phyloP scores from a whole-genome alignment of 1,140 invertebrate genomes.

The Drosophila suzukii region DNA sequence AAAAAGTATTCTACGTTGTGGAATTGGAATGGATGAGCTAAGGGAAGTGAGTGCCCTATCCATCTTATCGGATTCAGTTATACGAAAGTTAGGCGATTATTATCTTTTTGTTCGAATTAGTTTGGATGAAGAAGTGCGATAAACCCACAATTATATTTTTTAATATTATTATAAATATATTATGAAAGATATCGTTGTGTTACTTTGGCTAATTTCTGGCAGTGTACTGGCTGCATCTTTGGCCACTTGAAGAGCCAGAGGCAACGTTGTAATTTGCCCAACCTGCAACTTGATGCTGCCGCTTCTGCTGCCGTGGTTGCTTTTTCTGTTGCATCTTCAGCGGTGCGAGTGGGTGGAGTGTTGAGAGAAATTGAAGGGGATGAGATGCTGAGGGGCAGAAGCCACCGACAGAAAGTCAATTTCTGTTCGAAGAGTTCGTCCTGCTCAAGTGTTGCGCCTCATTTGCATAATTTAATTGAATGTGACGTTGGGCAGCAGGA shows the following conservation, averaged over 20 bases:
- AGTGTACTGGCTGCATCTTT: constrained; percentile 20
- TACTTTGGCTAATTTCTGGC: not conserved
- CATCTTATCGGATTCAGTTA: too few species aligned
- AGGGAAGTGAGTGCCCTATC: too few species aligned
- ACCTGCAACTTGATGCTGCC: constrained; percentile 32
- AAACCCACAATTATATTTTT: too few species aligned
- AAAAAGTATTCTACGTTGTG: not conserved
- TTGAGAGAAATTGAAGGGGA: constrained; percentile 32
- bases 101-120: too few species aligned
- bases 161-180: too few species aligned
- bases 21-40: not conserved
- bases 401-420: constrained; percentile 52
- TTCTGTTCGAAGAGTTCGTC: constrained; percentile 47
- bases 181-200: too few species aligned
- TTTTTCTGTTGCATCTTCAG: constrained; percentile 25
- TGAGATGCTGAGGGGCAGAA: not conserved
- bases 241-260: constrained; percentile 17
- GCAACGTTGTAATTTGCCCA: constrained; percentile 38
- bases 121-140: too few species aligned
- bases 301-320: constrained; percentile 9
- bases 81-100: too few species aligned
- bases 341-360: constrained; percentile 40
- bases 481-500: constrained; percentile 56
- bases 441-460: constrained; percentile 64
- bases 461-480: constrained; percentile 84